Percentiles rank a stretch among this genome's conserved stretches.
Evolutionary conservation across 2,888 invertebrate species (phyloP).

Genomic region (Conops quadrifasciatus): DNA sequence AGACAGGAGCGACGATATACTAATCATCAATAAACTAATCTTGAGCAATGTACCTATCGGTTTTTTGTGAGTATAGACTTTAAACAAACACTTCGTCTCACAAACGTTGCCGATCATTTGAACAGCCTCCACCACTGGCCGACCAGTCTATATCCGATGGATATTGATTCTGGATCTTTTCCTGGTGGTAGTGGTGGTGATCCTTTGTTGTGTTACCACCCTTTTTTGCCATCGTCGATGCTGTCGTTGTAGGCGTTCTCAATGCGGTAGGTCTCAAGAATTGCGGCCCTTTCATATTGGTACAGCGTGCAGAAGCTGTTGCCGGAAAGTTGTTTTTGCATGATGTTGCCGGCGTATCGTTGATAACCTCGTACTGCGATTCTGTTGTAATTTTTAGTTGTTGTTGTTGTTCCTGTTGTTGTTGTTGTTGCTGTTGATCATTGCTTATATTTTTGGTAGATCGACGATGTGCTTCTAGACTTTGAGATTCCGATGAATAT

Average conservation of each 20-base stretch:
- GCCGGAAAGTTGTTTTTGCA: slow-evolving; percentile 22
- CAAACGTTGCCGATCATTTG: slow-evolving; percentile 54
- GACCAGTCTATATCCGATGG: slow-evolving; percentile 60
- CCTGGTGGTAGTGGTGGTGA: not conserved
- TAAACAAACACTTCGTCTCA: slow-evolving; percentile 65
- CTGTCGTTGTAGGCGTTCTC: slow-evolving; percentile 29
- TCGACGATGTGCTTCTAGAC: slow-evolving; percentile 64
- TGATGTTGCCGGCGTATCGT: slow-evolving; percentile 51
- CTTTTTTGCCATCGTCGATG: slow-evolving; percentile 42
- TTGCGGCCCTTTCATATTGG: slow-evolving; percentile 13
- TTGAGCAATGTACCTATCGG: no score
- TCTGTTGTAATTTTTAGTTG: slow-evolving; percentile 68
- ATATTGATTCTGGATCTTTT: slow-evolving; percentile 30
- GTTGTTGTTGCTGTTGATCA: slow-evolving; percentile 47
- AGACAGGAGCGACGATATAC: no score
- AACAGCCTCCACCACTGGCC: slow-evolving; percentile 46
- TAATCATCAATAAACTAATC: no score
- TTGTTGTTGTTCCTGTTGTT: slow-evolving; percentile 5
- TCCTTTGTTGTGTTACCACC: slow-evolving; percentile 39
- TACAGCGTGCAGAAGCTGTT: slow-evolving; percentile 16
- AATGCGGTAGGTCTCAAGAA: slow-evolving; percentile 35
- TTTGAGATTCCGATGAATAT: slow-evolving; percentile 64
- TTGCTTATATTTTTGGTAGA: slow-evolving; percentile 62
- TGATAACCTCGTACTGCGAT: slow-evolving; percentile 71
- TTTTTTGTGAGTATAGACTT: slow-evolving; percentile 16